Percentiles rank a stretch among this genome's conserved stretches.
phyloP scores from a whole-genome alignment of 2,797 vertebrate species.

The Arnoldichthys spilopterus region DNA sequence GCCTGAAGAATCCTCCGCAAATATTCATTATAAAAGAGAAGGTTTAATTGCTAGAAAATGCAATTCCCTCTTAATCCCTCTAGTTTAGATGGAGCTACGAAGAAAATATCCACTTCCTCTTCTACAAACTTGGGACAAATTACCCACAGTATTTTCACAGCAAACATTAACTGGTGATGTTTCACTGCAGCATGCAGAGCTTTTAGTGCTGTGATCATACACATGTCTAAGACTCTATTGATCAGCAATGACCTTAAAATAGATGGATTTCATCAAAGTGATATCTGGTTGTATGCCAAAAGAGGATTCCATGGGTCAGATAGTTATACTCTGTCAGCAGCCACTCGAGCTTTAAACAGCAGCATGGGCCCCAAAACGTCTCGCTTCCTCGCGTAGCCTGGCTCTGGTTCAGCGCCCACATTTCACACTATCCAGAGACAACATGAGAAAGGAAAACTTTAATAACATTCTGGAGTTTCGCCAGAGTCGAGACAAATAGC shows the following conservation, averaged over 20 bases:
- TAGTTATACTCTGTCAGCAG: conserved; percentile 37
- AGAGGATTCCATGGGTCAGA: conserved; percentile 12
- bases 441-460: conserved; percentile 64
- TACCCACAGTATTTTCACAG: background rate
- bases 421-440: conserved; percentile 68
- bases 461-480: conserved; percentile 68
- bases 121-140: background rate
- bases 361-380: conserved; percentile 50
- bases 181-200: background rate
- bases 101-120: conserved; percentile 11
- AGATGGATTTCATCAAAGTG: conserved; percentile 11
- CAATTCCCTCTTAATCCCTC: conserved; percentile 64
- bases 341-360: conserved; percentile 29
- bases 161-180: background rate
- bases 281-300: conserved; percentile 6
- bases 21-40: conserved; percentile 77
- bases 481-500: conserved; percentile 69
- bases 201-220: conserved; percentile 7
- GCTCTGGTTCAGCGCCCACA: conserved; percentile 65
- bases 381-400: conserved; percentile 30
- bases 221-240: conserved; percentile 7
- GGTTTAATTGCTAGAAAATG: conserved; percentile 75
- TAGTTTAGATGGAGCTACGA: conserved; percentile 25
- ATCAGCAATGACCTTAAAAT: conserved; percentile 20
- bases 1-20: conserved; percentile 74